phyloP scores from a whole-genome alignment of 2,888 invertebrate genomes.

The Drosophila tanythrix region DNA sequence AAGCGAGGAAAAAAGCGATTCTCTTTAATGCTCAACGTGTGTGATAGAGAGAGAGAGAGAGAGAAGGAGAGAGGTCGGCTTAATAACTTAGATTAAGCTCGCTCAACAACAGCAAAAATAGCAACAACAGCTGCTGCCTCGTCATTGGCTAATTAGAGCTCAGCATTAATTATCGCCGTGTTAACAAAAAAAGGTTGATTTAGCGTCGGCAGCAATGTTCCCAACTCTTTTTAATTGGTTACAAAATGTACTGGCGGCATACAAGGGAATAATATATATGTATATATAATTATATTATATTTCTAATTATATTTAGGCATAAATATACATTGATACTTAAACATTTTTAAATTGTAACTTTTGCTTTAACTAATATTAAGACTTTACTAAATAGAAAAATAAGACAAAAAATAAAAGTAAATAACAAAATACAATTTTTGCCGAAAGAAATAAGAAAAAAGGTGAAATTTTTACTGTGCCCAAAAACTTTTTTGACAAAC shows the following conservation, averaged over 20 bases:
- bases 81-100: conserved; percentile 49
- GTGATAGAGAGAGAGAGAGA: conserved; percentile 8
- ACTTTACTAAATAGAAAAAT: neutral
- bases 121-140: conserved; percentile 24
- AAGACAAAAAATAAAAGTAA: neutral
- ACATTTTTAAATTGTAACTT: neutral
- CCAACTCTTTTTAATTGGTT: conserved; percentile 45
- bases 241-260: neutral
- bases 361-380: neutral
- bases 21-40: conserved; percentile 41
- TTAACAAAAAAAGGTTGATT: conserved; percentile 39
- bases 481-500: neutral
- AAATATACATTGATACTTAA: neutral
- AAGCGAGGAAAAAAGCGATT: conserved; percentile 1
- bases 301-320: no score
- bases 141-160: conserved; percentile 76
- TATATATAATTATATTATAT: neutral
- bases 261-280: neutral
- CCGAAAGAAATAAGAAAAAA: neutral
- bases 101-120: conserved; percentile 1
- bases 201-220: conserved; percentile 10
- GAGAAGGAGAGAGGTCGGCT: conserved; percentile 8
- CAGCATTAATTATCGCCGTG: conserved; percentile 53
- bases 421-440: neutral
- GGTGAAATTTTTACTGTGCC: neutral